Conservation (phyloP, 1,140 invertebrate species). For the Procambarus clarkii region DNA sequence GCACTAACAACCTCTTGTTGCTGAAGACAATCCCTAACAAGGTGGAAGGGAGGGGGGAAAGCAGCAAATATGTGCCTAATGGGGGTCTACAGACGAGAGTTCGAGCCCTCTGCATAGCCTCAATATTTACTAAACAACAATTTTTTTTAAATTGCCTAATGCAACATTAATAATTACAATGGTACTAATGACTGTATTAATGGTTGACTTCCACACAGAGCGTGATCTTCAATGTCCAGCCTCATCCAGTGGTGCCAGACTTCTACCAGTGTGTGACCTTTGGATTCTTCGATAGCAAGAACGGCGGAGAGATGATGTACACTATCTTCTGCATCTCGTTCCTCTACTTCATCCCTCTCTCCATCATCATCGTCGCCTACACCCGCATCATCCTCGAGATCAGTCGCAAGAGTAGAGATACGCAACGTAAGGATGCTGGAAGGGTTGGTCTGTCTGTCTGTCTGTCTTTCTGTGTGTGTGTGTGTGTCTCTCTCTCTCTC, state of each 20-base stretch:
- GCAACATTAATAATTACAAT: constrained; percentile 18
- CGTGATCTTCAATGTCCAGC: constrained; percentile 78
- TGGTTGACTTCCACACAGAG: constrained; percentile 69
- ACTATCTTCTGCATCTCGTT: constrained; percentile 74
- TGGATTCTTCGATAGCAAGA: constrained; percentile 78
- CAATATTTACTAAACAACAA: too few species aligned
- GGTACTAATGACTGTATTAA: not conserved
- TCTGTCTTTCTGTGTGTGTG: too few species aligned
- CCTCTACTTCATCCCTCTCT: constrained; percentile 75
- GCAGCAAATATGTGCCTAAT: too few species aligned
- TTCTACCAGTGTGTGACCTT: constrained; percentile 79
- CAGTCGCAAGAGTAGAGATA: constrained; percentile 76
- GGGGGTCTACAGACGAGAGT: too few species aligned
- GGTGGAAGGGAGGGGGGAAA: too few species aligned
- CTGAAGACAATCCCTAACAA: too few species aligned
- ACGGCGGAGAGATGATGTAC: constrained; percentile 74
- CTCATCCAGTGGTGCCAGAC: constrained; percentile 75
- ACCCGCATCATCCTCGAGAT: constrained; percentile 75
- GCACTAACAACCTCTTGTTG: too few species aligned
- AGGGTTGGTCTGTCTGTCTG: not conserved
- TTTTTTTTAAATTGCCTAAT: not conserved
- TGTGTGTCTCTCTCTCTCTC: too few species aligned
- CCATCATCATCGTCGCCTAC: constrained; percentile 70
- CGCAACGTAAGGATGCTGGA: constrained; percentile 43
- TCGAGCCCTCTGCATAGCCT: too few species aligned